These are phyloP conservation scores for Prinia subflava DNA, from an alignment of 2,113 vertebrate species.

Conservation along the genomic window DNA sequence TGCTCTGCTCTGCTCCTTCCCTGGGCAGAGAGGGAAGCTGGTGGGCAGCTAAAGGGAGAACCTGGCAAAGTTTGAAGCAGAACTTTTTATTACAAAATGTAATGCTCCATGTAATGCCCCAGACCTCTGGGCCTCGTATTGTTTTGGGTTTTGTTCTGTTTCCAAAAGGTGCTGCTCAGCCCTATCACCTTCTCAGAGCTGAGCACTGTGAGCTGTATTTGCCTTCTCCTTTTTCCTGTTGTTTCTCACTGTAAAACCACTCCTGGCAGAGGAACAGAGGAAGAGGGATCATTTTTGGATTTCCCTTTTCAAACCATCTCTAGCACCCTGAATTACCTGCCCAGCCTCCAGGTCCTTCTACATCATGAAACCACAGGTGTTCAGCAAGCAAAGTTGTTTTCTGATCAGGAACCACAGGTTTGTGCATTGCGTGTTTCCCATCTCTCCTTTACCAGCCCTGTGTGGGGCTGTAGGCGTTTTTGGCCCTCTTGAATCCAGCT, in stretches of 20 bases:
- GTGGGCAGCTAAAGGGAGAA: not conserved
- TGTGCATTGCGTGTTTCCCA: not conserved
- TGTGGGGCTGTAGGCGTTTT: not conserved
- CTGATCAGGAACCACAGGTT: not conserved
- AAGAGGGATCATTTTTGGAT: not conserved
- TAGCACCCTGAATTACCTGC: not conserved
- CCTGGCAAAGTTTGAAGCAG: not conserved
- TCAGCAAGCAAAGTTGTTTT: too few relatives aligned
- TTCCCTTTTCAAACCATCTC: not conserved
- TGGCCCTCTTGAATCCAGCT: not conserved
- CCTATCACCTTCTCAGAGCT: not conserved
- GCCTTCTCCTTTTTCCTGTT: not conserved
- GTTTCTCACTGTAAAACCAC: not conserved
- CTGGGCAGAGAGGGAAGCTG: not conserved
- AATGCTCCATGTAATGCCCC: accelerated
- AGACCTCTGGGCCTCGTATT: not conserved
- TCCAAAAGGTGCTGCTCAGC: not conserved
- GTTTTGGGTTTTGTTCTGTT: not conserved
- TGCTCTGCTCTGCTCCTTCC: not conserved
- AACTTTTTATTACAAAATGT: not conserved
- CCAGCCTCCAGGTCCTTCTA: not conserved
- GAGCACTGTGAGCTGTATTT: not conserved
- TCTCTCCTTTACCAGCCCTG: not conserved
- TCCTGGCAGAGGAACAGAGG: accelerated
- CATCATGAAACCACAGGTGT: not conserved